Conservation (phyloP, 2,113 vertebrate genomes). For the Lepus europaeus region DNA sequence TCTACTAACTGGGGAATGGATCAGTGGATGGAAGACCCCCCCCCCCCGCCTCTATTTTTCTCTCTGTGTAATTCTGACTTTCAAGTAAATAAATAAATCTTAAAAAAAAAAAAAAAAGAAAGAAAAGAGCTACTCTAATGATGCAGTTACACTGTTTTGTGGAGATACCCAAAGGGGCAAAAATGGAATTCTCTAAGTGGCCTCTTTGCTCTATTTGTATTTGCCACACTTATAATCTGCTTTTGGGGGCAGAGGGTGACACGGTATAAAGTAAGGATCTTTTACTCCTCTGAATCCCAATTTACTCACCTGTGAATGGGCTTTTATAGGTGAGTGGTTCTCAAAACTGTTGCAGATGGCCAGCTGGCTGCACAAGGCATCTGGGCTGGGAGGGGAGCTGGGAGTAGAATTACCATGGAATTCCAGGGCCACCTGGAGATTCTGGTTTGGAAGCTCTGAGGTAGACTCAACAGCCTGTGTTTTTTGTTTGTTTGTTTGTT, state of each 20-base stretch:
- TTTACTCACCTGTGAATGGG: not conserved
- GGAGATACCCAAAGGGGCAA: not conserved
- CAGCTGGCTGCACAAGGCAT: not conserved
- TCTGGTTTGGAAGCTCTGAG: not conserved
- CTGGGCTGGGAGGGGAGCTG: not conserved
- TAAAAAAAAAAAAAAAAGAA: too few relatives aligned
- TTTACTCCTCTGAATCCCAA: not conserved
- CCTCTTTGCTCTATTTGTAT: conserved; percentile 16
- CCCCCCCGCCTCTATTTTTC: too few relatives aligned
- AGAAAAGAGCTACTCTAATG: too few relatives aligned
- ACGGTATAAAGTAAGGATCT: conserved; percentile 6
- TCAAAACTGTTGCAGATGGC: not conserved
- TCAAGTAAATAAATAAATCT: too few relatives aligned
- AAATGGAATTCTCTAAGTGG: conserved; percentile 27
- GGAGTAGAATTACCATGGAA: not conserved
- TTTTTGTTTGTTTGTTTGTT: not conserved
- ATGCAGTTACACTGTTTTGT: conserved; percentile 41
- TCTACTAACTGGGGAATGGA: too few relatives aligned
- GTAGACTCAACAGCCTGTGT: not conserved
- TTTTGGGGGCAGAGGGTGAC: not conserved
- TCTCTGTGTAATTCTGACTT: too few relatives aligned
- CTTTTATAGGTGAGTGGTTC: not conserved
- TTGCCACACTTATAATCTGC: not conserved
- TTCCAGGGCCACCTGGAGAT: not conserved
- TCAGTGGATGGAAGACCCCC: too few relatives aligned